phyloP scores from a whole-genome alignment of 2,113 vertebrate species.

The Phylloscopus trochiloides region DNA sequence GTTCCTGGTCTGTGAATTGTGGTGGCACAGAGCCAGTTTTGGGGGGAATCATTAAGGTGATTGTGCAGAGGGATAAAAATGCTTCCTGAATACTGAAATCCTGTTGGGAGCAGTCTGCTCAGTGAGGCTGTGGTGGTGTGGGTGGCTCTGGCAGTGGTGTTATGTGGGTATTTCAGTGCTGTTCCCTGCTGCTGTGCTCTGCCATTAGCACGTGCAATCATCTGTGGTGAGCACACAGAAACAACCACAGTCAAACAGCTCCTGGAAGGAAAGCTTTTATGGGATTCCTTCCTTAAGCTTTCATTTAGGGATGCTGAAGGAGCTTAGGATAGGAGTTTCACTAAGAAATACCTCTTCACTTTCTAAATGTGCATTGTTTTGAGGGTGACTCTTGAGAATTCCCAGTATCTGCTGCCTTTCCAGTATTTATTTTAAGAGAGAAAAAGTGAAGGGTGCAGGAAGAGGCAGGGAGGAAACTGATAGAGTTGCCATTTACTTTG shows the following conservation, averaged over 20 bases:
- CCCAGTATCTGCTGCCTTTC: background rate
- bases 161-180: background rate
- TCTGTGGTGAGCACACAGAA: background rate
- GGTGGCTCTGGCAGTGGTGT: background rate
- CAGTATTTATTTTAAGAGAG: background rate
- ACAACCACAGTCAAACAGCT: background rate
- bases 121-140: background rate
- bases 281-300: background rate
- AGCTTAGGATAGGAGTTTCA: background rate
- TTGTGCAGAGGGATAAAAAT: background rate
- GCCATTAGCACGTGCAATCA: background rate
- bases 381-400: background rate
- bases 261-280: background rate
- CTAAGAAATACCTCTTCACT: background rate
- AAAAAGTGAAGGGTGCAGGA: background rate
- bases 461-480: background rate
- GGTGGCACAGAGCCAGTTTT: background rate
- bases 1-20: accelerated
- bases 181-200: background rate
- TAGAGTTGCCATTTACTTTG: background rate
- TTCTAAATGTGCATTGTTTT: background rate
- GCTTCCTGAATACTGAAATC: background rate
- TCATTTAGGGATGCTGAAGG: background rate
- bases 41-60: background rate
- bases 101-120: background rate